These are phyloP conservation scores for Aphyosemion australe DNA, from an alignment of 2,113 vertebrate genomes.

Conservation along the genomic window DNA sequence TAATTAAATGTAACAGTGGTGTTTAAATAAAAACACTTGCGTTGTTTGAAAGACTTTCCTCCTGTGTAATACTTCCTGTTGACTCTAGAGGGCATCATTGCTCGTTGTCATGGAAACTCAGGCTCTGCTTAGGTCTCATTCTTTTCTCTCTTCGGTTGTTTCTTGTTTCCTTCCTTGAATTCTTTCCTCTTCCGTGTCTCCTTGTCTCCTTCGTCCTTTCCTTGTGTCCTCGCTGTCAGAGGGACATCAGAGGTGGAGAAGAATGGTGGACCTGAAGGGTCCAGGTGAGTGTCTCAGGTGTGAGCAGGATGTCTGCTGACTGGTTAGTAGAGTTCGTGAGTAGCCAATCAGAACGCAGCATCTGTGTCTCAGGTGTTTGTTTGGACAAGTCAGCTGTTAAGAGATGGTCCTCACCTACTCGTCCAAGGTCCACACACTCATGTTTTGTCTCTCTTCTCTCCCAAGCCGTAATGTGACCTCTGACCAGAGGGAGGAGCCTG, in stretches of 20 bases:
- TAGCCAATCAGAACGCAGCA: constrained; percentile 10
- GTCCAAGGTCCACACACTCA: no score
- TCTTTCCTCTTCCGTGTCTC: neutral
- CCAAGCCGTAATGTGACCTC: constrained; percentile 26
- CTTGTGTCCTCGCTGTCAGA: constrained; percentile 18
- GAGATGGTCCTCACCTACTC: neutral
- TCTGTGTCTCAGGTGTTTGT: neutral
- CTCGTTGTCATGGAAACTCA: no score
- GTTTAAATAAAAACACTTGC: no score
- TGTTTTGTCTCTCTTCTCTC: neutral
- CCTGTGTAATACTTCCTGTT: no score
- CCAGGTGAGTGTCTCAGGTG: constrained; percentile 25
- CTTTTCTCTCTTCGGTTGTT: neutral
- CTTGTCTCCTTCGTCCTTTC: no score
- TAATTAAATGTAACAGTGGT: no score
- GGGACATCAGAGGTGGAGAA: constrained; percentile 35
- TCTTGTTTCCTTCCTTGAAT: neutral
- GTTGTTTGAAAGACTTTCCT: no score
- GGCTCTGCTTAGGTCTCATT: no score
- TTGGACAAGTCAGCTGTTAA: neutral
- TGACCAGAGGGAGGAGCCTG: constrained; percentile 36
- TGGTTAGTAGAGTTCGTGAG: neutral
- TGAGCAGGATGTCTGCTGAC: neutral
- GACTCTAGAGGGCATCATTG: no score
- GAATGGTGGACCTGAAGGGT: constrained; percentile 24